phyloP scores from a whole-genome alignment of 1,140 invertebrate genomes.

The Muscidifurax raptorellus region DNA sequence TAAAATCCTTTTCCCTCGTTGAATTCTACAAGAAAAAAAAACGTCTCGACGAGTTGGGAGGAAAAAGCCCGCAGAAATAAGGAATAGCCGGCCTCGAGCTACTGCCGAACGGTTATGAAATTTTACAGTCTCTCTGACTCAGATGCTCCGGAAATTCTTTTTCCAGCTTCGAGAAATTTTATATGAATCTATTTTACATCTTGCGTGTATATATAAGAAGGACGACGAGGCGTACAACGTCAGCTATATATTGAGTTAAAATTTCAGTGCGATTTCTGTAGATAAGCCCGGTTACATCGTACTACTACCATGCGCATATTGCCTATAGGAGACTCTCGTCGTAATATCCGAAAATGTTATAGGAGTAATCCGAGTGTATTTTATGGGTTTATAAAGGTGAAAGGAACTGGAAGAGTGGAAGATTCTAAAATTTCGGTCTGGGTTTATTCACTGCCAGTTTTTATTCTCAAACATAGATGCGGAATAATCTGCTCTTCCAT shows the following conservation, averaged over 20 bases:
- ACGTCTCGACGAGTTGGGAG: background rate
- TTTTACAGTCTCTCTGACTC: conserved; percentile 21
- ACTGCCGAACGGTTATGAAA: conserved; percentile 41
- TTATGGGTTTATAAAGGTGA: background rate
- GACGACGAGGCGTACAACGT: background rate
- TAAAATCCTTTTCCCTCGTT: background rate
- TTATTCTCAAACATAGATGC: background rate
- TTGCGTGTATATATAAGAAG: background rate
- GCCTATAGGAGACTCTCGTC: background rate
- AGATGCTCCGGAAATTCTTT: background rate
- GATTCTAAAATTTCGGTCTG: background rate
- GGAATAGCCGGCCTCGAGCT: background rate
- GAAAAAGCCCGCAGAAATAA: background rate
- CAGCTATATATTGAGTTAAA: background rate
- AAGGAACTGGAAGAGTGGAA: background rate
- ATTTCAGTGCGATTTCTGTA: background rate
- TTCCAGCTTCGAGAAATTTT: conserved; percentile 19
- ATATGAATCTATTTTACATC: conserved; percentile 31
- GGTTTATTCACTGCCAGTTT: background rate
- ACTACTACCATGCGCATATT: background rate
- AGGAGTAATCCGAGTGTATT: background rate
- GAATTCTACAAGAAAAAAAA: background rate
- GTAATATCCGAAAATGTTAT: conserved; percentile 22
- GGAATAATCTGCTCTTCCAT: background rate
- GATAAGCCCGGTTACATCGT: background rate